Conservation (phyloP, 2,113 vertebrate genomes). For the Alectura lathami region DNA sequence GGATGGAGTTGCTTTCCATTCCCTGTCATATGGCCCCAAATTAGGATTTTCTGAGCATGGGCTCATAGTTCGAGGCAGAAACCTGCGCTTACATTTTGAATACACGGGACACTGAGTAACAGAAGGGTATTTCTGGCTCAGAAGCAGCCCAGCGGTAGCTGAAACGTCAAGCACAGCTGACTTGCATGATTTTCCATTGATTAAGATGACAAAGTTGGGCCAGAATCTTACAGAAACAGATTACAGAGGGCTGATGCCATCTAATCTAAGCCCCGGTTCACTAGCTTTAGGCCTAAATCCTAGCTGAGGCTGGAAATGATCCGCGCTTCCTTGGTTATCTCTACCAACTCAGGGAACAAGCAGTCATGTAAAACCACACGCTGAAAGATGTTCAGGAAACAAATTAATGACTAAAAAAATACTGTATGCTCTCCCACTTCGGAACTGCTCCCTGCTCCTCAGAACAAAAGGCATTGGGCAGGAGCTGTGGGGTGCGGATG, state of each 20-base stretch:
- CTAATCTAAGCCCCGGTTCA: slow-evolving; percentile 51
- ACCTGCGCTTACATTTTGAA: neutral
- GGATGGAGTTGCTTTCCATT: neutral
- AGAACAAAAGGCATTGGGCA: neutral
- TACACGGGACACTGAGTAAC: neutral
- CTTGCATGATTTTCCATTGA: slow-evolving; percentile 63
- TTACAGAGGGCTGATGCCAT: slow-evolving; percentile 56
- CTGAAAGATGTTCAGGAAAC: neutral
- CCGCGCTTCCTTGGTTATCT: slow-evolving; percentile 36
- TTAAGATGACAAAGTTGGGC: slow-evolving; percentile 59
- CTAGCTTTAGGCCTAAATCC: slow-evolving; percentile 57
- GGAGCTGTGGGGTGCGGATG: neutral
- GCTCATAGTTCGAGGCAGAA: neutral
- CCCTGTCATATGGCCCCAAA: neutral
- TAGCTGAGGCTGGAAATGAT: slow-evolving; percentile 46
- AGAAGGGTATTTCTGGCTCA: slow-evolving; percentile 49
- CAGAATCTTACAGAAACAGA: slow-evolving; percentile 33
- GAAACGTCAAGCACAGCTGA: slow-evolving; percentile 47
- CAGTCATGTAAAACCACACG: slow-evolving; percentile 15
- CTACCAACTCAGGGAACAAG: slow-evolving; percentile 27
- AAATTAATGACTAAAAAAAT: slow-evolving; percentile 21
- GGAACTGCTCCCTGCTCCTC: neutral
- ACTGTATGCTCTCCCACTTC: neutral
- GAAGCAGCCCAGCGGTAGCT: neutral
- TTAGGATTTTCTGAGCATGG: neutral